Base-by-base conservation (phyloP, 2,797 vertebrate species). In the Diplodus sargus region DNA sequence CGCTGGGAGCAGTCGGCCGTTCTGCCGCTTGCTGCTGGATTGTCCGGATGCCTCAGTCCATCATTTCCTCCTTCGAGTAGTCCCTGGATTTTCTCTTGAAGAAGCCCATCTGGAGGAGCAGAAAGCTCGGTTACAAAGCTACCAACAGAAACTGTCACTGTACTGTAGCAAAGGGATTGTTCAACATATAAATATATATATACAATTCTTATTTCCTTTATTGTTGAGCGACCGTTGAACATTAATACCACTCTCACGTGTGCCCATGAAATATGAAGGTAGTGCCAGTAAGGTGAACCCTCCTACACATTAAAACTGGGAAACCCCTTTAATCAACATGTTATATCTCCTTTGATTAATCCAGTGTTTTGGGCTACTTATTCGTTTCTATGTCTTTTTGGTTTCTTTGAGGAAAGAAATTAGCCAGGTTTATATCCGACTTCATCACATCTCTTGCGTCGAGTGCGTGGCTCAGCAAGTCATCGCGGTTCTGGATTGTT, bases 51-150 rank as follows among this genome's bases (percentile, higher is more conserved):
- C 22, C 74, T 94, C 87, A 93, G 82, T 93, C 84, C 6, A 86
- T 91, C 81, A 90, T 79, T 2, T 93, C 96, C 77, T 97, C 96
- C 80, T 98, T 95, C 93, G 97, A 96, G 90, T 96, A 97, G 83
- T 98, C 97, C 84, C 96, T 96, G 47, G 97, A 92, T 85, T 97
- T 98, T 86, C 98, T 96, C 93, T 97, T 99, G 93, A 99, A 99
- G 95, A 99, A 99, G 85, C 97, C 97, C 92, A 96, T 93, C 98
- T 99, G 87, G 79, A 82, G 88, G 70, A 89, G 83, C 69, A 87
- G 80, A 83, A 89, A 87, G 59, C 20, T 6, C 56, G 45, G 22
- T 75, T 39, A 86, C 12, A 65, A 69, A 48, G 64, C 57, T 45
- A 28, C 25, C 13, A 2, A 52, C 28, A 48, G 1, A 18, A 67